Base-by-base conservation (phyloP, 1,140 invertebrate genomes). In the Drosophila baimaii region DNA sequence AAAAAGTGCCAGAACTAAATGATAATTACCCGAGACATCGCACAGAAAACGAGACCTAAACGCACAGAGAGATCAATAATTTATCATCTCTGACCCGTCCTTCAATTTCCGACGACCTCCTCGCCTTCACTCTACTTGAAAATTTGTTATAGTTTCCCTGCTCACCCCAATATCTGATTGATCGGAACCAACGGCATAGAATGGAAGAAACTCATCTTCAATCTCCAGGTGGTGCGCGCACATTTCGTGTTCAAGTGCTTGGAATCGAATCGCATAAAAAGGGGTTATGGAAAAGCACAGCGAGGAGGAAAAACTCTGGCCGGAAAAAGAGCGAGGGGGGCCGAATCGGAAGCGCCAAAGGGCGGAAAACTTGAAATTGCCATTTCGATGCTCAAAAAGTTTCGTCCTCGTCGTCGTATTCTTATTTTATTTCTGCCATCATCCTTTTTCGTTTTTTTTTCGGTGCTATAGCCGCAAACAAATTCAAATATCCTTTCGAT, bases 1-100 rank as follows among this genome's bases (percentile, higher is more conserved):
- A 81, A 86, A 82, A 86, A 82, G 83, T 86, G 83, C 71, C 83
- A 86, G 81, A 88, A 88, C 83, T 88, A 88, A 88, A 88, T 83
- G 84, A 89, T 88, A 88, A 88, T 88, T 88, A 88, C 61, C 72
- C 62, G 55, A 76, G 27, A 68, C 64, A 77, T 61, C 37, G 37
- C 55, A 39, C 43, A 8, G 21, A 58, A 51, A 51, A 71, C 29
- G 51, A 52, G 51, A 47, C 51, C 41, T 29, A 62, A 72, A 39
- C 35, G 27, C 37, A 43, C 17, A 7, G 29, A 10, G 39, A 25
- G 33, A 33, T 71, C 65, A 71, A 71, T 70, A 49, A 71, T 71
- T 70, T 70, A 71, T 71, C 65, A 71, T 70, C 65, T 57, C 21
- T 70, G 68, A 70, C 68, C 66, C 17, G 66, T 37, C 49, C 68